These are phyloP conservation scores for Drosophila navojoa DNA, from an alignment of 1,140 invertebrate species.

Conservation along the genomic window DNA sequence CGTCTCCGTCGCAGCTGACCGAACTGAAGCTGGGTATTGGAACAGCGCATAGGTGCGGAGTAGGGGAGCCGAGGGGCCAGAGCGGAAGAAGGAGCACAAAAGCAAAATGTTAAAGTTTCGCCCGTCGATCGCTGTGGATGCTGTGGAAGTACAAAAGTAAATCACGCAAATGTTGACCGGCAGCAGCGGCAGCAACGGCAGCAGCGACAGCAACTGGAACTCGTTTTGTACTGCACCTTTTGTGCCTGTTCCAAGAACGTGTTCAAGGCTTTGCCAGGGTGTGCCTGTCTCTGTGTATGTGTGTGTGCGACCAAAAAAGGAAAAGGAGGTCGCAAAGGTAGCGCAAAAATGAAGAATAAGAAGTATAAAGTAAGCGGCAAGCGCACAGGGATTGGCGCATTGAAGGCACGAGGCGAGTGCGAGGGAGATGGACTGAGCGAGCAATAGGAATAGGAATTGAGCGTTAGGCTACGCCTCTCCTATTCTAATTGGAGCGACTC, in stretches of 20 bases:
- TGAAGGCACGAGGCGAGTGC: background rate
- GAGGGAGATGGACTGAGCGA: slow-evolving; percentile 9
- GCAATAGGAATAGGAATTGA: background rate
- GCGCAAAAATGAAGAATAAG: slow-evolving; percentile 1
- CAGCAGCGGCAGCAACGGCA: slow-evolving; percentile 5
- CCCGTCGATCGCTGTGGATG: slow-evolving; percentile 15
- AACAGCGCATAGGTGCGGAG: slow-evolving; percentile 6
- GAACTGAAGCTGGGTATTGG: slow-evolving; percentile 51
- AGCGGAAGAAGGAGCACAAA: slow-evolving; percentile 22
- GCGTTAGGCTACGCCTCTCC: slow-evolving; percentile 26
- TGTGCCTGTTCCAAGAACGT: slow-evolving; percentile 62
- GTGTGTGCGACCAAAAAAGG: slow-evolving; percentile 49
- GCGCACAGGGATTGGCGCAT: slow-evolving; percentile 54
- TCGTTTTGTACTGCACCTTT: slow-evolving; percentile 46
- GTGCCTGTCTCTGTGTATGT: slow-evolving; percentile 33
- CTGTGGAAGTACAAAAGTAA: slow-evolving; percentile 41
- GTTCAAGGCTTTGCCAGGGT: slow-evolving; percentile 72
- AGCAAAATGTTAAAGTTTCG: slow-evolving; percentile 19
- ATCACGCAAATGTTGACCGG: slow-evolving; percentile 40
- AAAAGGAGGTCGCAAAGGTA: slow-evolving; percentile 72
- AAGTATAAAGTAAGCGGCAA: background rate
- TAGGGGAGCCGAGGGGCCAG: background rate
- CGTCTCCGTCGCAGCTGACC: slow-evolving; percentile 43
- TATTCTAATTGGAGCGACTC: slow-evolving; percentile 56
- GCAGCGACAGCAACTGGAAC: slow-evolving; percentile 35